phyloP scores from a whole-genome alignment of 2,888 invertebrate genomes.

The Xestia xanthographa region DNA sequence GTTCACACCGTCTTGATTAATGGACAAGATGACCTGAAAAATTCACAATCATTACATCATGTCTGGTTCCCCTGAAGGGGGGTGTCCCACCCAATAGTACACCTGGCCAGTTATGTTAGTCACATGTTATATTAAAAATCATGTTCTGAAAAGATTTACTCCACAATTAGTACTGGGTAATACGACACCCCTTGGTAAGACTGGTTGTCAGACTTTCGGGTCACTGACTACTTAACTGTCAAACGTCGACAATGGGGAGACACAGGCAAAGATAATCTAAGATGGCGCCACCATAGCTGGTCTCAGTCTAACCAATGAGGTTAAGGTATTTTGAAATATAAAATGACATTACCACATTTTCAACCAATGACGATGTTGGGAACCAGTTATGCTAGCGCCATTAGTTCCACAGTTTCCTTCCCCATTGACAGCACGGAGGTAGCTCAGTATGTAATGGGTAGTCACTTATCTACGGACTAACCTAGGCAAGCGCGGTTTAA shows the following conservation, averaged over 20 bases:
- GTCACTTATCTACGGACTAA: neutral
- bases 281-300: too few relatives aligned
- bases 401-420: too few relatives aligned
- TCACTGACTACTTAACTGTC: neutral
- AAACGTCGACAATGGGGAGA: neutral
- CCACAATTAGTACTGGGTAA: neutral
- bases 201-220: too few relatives aligned
- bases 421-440: neutral
- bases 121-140: neutral
- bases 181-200: too few relatives aligned
- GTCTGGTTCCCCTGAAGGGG: neutral
- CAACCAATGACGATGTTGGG: too few relatives aligned
- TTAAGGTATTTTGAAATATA: too few relatives aligned
- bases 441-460: neutral
- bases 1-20: slow-evolving; percentile 42
- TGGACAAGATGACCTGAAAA: slow-evolving; percentile 29
- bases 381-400: too few relatives aligned
- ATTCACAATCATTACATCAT: neutral
- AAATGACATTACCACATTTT: too few relatives aligned
- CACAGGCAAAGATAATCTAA: too few relatives aligned
- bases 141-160: neutral
- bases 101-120: neutral
- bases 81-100: neutral
- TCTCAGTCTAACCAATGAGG: too few relatives aligned
- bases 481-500: neutral